Base-by-base conservation (phyloP, 1,140 invertebrate genomes). In the Drosophila kikkawai region DNA sequence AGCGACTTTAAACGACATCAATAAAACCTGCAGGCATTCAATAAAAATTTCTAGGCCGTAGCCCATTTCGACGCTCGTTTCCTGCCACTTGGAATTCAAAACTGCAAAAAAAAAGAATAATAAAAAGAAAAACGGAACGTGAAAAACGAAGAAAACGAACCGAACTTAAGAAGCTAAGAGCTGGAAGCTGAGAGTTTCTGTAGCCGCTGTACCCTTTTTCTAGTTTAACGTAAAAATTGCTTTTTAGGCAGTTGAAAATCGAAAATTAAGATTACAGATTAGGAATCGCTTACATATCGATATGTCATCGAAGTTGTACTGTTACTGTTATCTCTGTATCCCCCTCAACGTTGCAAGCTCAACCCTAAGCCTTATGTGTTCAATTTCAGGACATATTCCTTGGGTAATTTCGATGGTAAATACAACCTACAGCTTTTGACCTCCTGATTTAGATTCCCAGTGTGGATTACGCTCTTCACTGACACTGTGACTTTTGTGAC, bases 1-100 rank as follows among this genome's bases (percentile, higher is more conserved):
- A 83, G 80, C 63, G 80, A 75, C 80, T 82, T 82, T 83, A 79
- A 82, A 79, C 65, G 80, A 79, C 80, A 83, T 75, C 80, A 79
- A 82, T 82, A 80, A 82, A 82, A 82, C 71, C 78, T 63, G 69
- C 69, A 68, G 78, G 51, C 73, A 80, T 76, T 80, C 79, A 75
- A 80, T 79, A 79, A 83, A 79, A 83, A 83, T 79, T 84, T 85
- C 71, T 78, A 80, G 63, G 69, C 80, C 42, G 64, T 57, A 48
- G 67, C 61, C 65, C 66, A 77, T 83, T 83, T 75, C 57, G 75
- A 47, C 26, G 81, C 81, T 65, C 75, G 69, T 69, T 79, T 83
- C 61, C 81, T 79, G 75, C 58, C 69, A 69, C 59, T 75, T 79
- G 80, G 55, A 75, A 82, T 75, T 61, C 70, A 60, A 75, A 75